A percentile compares a stretch with the other conserved stretches of the same genome.
Evolutionary conservation across 92 coral and sea anemone species (phyloP).

Genomic region (Blastomussa wellsi): DNA sequence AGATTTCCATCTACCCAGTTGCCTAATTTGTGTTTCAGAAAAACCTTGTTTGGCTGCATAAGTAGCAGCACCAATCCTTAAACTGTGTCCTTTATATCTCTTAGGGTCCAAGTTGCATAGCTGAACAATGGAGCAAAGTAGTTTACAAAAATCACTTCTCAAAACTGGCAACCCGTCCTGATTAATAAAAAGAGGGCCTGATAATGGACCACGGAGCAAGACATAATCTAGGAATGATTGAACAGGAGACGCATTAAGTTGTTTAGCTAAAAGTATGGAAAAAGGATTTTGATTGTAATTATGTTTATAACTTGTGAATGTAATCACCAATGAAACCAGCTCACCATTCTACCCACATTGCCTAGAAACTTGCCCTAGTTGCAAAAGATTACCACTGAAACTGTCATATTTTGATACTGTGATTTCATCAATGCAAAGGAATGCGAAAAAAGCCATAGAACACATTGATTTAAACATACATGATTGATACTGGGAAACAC

Average conservation of each 20-base stretch:
- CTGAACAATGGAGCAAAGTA: slow-evolving; percentile 1
- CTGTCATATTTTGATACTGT: not conserved
- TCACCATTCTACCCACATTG: not conserved
- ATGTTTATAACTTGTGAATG: slow-evolving; percentile 38
- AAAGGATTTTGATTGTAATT: slow-evolving; percentile 31
- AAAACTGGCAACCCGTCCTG: slow-evolving; percentile 15
- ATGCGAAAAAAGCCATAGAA: slow-evolving; percentile 40
- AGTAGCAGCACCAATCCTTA: slow-evolving; percentile 59
- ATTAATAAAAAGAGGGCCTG: slow-evolving; percentile 36
- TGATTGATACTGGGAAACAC: not conserved
- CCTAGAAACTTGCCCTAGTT: slow-evolving; percentile 16
- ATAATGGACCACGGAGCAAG: not conserved
- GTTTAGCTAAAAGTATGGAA: slow-evolving; percentile 20
- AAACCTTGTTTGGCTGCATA: slow-evolving; percentile 56
- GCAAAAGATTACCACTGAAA: not conserved
- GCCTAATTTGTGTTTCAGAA: slow-evolving; percentile 44
- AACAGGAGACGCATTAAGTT: slow-evolving; percentile 41
- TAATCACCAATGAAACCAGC: not conserved
- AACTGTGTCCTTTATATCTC: slow-evolving; percentile 52
- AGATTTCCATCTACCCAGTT: slow-evolving; percentile 2
- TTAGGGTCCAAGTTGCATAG: slow-evolving; percentile 41
- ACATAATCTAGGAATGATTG: slow-evolving; percentile 21
- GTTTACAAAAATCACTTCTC: slow-evolving; percentile 16
- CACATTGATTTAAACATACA: slow-evolving; percentile 32
- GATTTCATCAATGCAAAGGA: slow-evolving; percentile 38